Percentiles rank a stretch among this genome's conserved stretches.
Evolutionary conservation across 2,888 invertebrate species (phyloP).

Genomic region (Leptinotarsa tumamoca): DNA sequence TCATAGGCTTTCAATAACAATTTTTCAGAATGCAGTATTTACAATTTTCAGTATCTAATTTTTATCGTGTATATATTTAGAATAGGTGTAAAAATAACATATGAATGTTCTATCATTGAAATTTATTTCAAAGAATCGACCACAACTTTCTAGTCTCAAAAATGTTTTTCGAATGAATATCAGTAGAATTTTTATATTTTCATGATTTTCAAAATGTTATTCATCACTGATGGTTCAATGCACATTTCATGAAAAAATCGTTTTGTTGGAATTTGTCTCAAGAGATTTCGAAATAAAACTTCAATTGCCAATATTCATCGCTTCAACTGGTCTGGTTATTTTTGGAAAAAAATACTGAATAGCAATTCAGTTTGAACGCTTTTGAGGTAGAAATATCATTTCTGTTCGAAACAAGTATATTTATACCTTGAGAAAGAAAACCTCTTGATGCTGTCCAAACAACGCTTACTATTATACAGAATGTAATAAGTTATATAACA

Average conservation of each 20-base stretch:
- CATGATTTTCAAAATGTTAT: background rate
- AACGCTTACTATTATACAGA: too few species aligned
- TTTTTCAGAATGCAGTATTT: constrained; percentile 17
- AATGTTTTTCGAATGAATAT: constrained; percentile 6
- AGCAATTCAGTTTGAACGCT: background rate
- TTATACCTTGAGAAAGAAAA: background rate
- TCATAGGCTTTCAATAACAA: constrained; percentile 1
- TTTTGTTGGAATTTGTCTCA: too few species aligned
- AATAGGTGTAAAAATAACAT: constrained; percentile 20
- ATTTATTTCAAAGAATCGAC: constrained; percentile 12
- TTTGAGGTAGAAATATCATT: background rate
- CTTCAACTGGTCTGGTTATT: background rate
- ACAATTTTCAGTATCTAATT: constrained; percentile 12
- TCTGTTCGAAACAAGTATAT: background rate
- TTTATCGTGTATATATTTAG: constrained; percentile 13
- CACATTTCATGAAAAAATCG: background rate
- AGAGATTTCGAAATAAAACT: too few species aligned
- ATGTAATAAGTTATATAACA: too few species aligned
- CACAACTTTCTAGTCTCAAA: constrained; percentile 21
- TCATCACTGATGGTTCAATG: background rate
- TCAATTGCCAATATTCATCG: too few species aligned
- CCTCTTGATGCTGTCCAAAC: too few species aligned
- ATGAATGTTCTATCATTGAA: constrained; percentile 19
- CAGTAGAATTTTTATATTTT: constrained; percentile 6
- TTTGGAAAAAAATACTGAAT: background rate